Conservation (phyloP, 2,888 invertebrate genomes). For the Andrena hattorfiana region DNA sequence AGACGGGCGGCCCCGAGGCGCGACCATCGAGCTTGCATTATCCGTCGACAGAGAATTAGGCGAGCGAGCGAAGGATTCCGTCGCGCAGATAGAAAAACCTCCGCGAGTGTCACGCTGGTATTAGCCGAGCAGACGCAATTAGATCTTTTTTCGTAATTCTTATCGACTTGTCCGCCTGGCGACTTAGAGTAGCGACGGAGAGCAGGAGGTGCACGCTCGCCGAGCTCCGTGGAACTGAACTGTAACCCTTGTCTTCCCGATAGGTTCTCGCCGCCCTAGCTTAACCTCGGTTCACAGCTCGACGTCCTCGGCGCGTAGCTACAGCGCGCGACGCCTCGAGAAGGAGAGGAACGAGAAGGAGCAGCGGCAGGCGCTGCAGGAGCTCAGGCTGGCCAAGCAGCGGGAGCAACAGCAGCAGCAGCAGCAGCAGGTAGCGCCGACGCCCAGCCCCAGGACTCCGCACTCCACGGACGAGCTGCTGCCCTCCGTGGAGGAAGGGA, state of each 20-base stretch:
- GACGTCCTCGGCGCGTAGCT: constrained; percentile 93
- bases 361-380: constrained; percentile 91
- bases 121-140: constrained; percentile 51
- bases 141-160: constrained; percentile 39
- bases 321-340: constrained; percentile 92
- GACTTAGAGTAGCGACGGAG: constrained; percentile 43
- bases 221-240: constrained; percentile 8
- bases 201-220: not conserved
- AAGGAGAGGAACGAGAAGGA: constrained; percentile 93
- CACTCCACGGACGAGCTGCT: constrained; percentile 94
- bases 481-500: constrained; percentile 92
- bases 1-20: not conserved
- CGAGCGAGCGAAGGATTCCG: constrained; percentile 18
- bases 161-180: constrained; percentile 35
- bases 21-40: constrained; percentile 45
- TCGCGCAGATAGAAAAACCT: not conserved
- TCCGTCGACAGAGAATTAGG: constrained; percentile 7
- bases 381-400: constrained; percentile 89
- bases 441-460: constrained; percentile 92
- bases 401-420: constrained; percentile 87
- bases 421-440: constrained; percentile 86
- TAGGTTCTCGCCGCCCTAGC: constrained; percentile 95
- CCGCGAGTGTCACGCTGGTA: constrained; percentile 36
- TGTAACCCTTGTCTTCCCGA: not conserved
- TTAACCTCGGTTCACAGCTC: constrained; percentile 94